Evolutionary conservation across 1,140 invertebrate species (phyloP).

Genomic region (Aphelenchoides avenae): DNA sequence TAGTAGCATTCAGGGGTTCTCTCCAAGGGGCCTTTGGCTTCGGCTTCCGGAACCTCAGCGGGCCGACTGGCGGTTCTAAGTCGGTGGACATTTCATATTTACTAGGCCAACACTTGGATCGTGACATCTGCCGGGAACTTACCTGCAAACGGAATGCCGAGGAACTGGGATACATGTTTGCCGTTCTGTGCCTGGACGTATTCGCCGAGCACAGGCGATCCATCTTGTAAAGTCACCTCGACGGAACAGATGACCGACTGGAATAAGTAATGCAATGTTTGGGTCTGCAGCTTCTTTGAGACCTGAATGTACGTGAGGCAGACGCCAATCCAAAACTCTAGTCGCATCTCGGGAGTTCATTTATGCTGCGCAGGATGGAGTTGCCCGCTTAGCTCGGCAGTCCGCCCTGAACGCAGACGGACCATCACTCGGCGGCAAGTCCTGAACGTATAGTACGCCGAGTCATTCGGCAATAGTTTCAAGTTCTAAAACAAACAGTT

Average conservation of each 20-base stretch:
- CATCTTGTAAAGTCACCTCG: slow-evolving; percentile 50
- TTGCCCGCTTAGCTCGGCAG: no score
- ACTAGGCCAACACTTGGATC: slow-evolving; percentile 14
- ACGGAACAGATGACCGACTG: slow-evolving; percentile 23
- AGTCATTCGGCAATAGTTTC: no score
- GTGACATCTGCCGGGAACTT: slow-evolving; percentile 55
- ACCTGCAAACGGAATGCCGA: slow-evolving; percentile 60
- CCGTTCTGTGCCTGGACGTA: slow-evolving; percentile 38
- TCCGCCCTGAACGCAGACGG: no score
- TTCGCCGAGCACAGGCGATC: slow-evolving; percentile 53
- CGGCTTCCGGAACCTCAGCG: slow-evolving; percentile 55
- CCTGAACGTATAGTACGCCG: no score
- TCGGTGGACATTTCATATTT: slow-evolving; percentile 6
- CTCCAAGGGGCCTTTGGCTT: slow-evolving; percentile 56
- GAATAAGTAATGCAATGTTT: no score
- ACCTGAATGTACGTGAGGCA: no score
- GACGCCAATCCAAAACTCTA: no score
- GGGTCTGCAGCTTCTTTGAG: no score
- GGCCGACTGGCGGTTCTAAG: not conserved
- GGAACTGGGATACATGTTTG: slow-evolving; percentile 49
- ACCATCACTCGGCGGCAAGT: no score
- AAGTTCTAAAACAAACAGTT: no score
- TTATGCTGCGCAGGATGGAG: no score
- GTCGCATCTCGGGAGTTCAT: no score
- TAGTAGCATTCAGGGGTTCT: slow-evolving; percentile 67